These are phyloP conservation scores for Ips typographus DNA, from an alignment of 1,140 invertebrate species.

Conservation along the genomic window DNA sequence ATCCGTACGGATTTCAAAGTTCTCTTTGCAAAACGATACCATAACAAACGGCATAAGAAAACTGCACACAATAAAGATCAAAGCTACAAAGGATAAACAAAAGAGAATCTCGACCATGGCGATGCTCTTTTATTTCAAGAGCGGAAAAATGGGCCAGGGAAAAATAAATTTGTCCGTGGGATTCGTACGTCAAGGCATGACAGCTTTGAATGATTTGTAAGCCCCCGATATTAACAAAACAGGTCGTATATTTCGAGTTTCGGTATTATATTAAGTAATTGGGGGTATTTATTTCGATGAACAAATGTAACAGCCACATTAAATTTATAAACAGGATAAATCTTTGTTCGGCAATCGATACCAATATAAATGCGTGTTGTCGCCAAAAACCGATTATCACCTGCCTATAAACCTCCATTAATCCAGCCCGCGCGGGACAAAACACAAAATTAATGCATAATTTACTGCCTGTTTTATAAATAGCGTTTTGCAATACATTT, in stretches of 20 bases:
- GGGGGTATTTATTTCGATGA: neutral
- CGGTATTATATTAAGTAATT: neutral
- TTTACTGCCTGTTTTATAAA: conserved; percentile 35
- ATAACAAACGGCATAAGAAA: conserved; percentile 36
- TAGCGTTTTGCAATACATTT: conserved; percentile 34
- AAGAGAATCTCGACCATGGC: conserved; percentile 20
- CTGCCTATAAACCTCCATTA: conserved; percentile 32
- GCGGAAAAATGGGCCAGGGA: conserved; percentile 26
- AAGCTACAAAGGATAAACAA: conserved; percentile 37
- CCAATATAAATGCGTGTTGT: conserved; percentile 26
- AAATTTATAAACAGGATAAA: conserved; percentile 9
- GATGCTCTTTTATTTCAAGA: conserved; percentile 23
- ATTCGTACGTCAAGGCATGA: neutral
- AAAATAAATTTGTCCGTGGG: conserved; percentile 15
- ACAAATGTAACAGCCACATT: neutral
- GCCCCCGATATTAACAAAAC: too few species aligned
- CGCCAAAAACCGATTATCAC: conserved; percentile 29
- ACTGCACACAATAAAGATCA: conserved; percentile 39
- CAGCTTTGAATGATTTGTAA: neutral
- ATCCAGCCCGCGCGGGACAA: conserved; percentile 21
- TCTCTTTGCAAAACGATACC: conserved; percentile 32
- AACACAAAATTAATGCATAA: conserved; percentile 33
- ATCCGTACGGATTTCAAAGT: conserved; percentile 31
- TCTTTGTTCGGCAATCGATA: conserved; percentile 19
- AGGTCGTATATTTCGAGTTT: too few species aligned